These are phyloP conservation scores for Andinoacara biseriatus DNA, from an alignment of 2,113 vertebrate species.

Conservation along the genomic window DNA sequence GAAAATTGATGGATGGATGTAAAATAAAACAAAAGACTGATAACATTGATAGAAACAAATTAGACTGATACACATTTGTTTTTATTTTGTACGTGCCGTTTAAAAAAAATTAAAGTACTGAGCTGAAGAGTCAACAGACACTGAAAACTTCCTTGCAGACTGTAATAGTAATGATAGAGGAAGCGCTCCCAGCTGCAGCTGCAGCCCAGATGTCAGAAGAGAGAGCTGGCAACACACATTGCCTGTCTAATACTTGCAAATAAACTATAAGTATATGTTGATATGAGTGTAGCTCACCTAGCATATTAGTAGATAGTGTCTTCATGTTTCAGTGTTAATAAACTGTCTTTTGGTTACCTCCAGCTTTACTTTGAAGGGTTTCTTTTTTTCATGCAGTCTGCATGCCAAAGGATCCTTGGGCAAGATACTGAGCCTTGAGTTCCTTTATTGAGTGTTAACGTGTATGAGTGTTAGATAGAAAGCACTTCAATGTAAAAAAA, in stretches of 20 bases:
- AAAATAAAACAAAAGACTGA: background rate
- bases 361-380: background rate
- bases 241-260: constrained; percentile 24
- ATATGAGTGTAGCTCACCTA: background rate
- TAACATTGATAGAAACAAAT: background rate
- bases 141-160: background rate
- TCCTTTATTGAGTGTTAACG: too few species aligned
- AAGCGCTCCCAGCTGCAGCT: constrained; percentile 47
- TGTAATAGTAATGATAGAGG: constrained; percentile 31
- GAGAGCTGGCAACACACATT: constrained; percentile 23
- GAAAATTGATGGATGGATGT: background rate
- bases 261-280: constrained; percentile 9
- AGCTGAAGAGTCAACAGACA: background rate
- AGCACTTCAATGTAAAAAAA: too few species aligned
- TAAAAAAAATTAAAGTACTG: background rate
- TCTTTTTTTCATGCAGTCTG: too few species aligned
- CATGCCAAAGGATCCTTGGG: too few species aligned
- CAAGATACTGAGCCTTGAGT: too few species aligned
- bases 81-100: background rate
- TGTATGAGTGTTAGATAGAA: too few species aligned
- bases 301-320: background rate
- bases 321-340: background rate
- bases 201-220: constrained; percentile 63
- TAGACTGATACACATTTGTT: background rate
- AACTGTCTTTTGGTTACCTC: background rate